Evolutionary conservation across 2,113 vertebrate genomes (phyloP), one percentile per base, ranked within the genome.

Genomic region (Ammodytes marinus): DNA sequence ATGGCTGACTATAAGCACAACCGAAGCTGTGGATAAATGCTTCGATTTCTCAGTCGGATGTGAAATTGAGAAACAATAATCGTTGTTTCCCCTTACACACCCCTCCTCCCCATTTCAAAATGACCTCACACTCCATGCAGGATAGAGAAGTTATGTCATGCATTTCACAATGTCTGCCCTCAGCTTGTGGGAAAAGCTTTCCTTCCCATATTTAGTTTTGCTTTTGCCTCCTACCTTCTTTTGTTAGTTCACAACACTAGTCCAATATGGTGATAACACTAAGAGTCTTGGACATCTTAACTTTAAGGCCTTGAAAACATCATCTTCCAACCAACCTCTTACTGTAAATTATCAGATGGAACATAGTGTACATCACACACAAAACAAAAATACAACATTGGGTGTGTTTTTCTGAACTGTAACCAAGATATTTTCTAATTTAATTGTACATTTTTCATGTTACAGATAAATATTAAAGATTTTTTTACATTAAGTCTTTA

Each of bases 101-200:
- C 27, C 53, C 45, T 37, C 47, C 46, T 43, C 55, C 35, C 43
- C 2, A 0, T 61, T 72, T 69, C 4, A 50, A 55, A 59, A 91
- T 90, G 86, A 91, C 81, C 79, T 91, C 86, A 89, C 83, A 47
- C 15, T 83, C 61, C 65, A 40, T 65, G 70, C 59, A 68, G 74
- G 73, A 79, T 49, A 46, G 73, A 80, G 79, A 88, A 70, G 70
- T 84, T 82, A 76, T 46, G 77, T 88, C 77, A 90, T 46, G 17
- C 63, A 68, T 90, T 83, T 78, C 69, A 69, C 74, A 83, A 45
- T 74, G 47, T 37, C 61, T 76, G 64, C 53, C 60, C 39, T 74
- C 63, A 45, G 73, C 12, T 61, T 74, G 72, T 72, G 74, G 47
- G 83, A 74, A 84, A 68, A 60, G 27, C 35, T 78, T 74, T 49